phyloP scores from a whole-genome alignment of 2,888 invertebrate genomes.

The Melieria picta region DNA sequence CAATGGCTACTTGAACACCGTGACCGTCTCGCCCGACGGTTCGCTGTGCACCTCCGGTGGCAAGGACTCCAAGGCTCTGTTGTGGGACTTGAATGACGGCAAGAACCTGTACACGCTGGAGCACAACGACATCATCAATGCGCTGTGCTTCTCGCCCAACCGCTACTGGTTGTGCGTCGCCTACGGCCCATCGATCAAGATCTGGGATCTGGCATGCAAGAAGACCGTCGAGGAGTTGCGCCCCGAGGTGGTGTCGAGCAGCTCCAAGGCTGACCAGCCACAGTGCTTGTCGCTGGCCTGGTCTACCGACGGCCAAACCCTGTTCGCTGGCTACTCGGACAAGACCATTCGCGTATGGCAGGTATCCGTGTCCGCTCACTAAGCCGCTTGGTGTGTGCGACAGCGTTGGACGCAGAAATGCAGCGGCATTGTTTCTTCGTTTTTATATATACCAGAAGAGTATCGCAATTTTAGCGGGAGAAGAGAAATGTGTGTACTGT shows the following conservation, averaged over 20 bases:
- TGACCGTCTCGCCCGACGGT: conserved; percentile 99
- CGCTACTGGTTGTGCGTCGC: conserved; percentile 99
- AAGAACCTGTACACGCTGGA: conserved; percentile 98
- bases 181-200: conserved; percentile 97
- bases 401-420: conserved; percentile 8
- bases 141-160: conserved; percentile 99
- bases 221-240: conserved; percentile 98
- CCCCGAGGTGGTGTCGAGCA: conserved; percentile 88
- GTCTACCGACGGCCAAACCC: conserved; percentile 98
- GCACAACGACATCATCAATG: conserved; percentile 98
- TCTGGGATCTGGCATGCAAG: conserved; percentile 99
- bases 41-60: conserved; percentile 99
- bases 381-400: conserved; percentile 56
- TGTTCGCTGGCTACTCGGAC: conserved; percentile 99
- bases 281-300: conserved; percentile 97
- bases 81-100: conserved; percentile 99
- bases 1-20: conserved; percentile 96
- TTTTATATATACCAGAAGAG: conserved; percentile 1
- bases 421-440: conserved; percentile 25
- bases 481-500: conserved; percentile 36
- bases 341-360: conserved; percentile 99
- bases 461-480: conserved; percentile 16
- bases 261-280: conserved; percentile 88
- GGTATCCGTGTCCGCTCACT: conserved; percentile 88
- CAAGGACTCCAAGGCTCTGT: conserved; percentile 99